Percentiles rank a stretch among this genome's conserved stretches.
phyloP scores from a whole-genome alignment of 2,888 invertebrate genomes.

The Sphinx pinastri region DNA sequence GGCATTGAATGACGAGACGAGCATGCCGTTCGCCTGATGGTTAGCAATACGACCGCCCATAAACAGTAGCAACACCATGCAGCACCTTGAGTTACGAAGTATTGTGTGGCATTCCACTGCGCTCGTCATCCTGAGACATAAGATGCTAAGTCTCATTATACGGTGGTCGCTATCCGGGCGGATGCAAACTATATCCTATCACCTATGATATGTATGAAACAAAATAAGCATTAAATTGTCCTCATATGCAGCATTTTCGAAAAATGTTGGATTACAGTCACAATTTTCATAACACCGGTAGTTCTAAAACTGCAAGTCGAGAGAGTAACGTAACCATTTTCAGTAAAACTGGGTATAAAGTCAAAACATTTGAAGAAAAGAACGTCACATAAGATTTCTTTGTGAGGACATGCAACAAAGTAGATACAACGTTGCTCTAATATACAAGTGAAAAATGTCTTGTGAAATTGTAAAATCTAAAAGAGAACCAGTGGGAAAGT shows the following conservation, averaged over 20 bases:
- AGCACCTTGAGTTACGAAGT: too few species aligned
- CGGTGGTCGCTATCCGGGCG: too few species aligned
- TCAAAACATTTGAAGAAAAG: slow-evolving; percentile 14
- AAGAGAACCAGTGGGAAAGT: slow-evolving; percentile 41
- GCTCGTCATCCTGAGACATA: too few species aligned
- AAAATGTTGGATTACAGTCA: too few species aligned
- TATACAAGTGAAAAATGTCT: slow-evolving; percentile 52
- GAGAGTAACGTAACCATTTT: slow-evolving; percentile 3
- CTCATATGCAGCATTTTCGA: neutral
- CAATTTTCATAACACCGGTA: neutral
- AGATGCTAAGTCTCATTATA: too few species aligned
- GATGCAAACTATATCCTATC: too few species aligned
- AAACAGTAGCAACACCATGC: too few species aligned
- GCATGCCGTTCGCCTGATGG: too few species aligned
- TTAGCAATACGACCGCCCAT: too few species aligned
- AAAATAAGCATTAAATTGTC: neutral
- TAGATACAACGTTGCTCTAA: slow-evolving; percentile 41
- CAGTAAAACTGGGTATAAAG: slow-evolving; percentile 5
- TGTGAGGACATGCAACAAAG: slow-evolving; percentile 37
- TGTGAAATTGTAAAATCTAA: slow-evolving; percentile 41
- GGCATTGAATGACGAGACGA: too few species aligned
- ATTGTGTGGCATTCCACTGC: too few species aligned
- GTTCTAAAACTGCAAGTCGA: neutral
- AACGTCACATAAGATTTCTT: slow-evolving; percentile 18
- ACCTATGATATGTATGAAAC: too few species aligned